Percentiles rank a stretch among this genome's conserved stretches.
phyloP scores from a whole-genome alignment of 1,140 invertebrate genomes.

The Oedothorax gibbosus region DNA sequence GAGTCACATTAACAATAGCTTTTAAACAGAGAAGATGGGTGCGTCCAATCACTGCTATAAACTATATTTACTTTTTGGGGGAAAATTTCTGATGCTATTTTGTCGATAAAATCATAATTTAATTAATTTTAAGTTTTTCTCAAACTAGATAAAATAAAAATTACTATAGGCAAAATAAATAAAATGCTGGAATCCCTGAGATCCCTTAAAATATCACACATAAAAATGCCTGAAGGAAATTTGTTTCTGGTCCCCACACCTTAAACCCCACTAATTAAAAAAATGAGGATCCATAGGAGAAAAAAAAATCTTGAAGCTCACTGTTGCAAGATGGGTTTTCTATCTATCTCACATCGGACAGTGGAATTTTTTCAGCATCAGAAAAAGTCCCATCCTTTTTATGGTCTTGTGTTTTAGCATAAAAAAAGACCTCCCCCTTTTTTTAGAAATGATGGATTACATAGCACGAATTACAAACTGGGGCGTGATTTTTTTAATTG shows the following conservation, averaged over 20 bases:
- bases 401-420: conserved; percentile 50
- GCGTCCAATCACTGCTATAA: too few species aligned
- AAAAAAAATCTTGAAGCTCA: conserved; percentile 33
- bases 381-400: conserved; percentile 51
- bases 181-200: too few species aligned
- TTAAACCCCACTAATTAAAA: conserved; percentile 21
- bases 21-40: too few species aligned
- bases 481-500: conserved; percentile 61
- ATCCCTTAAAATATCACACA: too few species aligned
- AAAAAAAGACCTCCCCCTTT: conserved; percentile 18
- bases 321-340: conserved; percentile 47
- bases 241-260: conserved; percentile 32
- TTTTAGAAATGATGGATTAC: conserved; percentile 60
- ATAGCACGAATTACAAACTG: conserved; percentile 60
- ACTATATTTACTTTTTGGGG: too few species aligned
- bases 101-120: too few species aligned
- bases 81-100: too few species aligned
- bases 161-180: too few species aligned
- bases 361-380: conserved; percentile 47
- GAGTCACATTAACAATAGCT: too few species aligned
- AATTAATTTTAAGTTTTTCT: too few species aligned
- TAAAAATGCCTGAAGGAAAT: conserved; percentile 11
- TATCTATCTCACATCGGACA: conserved; percentile 58
- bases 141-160: too few species aligned
- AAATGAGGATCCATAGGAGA: conserved; percentile 8